Conservation (phyloP, 2,797 vertebrate species). For the Ispidina picta region DNA sequence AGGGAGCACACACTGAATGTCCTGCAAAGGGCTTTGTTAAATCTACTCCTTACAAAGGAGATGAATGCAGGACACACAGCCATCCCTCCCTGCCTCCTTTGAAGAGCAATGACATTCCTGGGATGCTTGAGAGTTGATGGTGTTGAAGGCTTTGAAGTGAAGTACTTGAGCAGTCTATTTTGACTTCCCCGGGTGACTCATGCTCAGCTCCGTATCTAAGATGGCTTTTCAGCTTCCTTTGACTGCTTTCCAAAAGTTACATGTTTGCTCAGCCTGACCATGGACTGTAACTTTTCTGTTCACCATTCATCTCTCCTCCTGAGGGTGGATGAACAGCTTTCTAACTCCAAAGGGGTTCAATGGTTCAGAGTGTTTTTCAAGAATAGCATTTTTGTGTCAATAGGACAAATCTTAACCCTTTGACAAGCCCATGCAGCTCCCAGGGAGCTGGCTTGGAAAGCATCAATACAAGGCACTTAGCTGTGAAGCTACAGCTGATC, state of each 20-base stretch:
- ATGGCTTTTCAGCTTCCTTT: slow-evolving; percentile 46
- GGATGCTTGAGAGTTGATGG: slow-evolving; percentile 38
- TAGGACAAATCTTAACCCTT: not conserved
- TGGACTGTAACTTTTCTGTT: slow-evolving; percentile 2
- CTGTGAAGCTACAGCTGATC: slow-evolving; percentile 14
- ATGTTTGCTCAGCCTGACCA: slow-evolving; percentile 37
- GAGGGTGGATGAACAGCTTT: slow-evolving; percentile 10
- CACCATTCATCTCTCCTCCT: not conserved
- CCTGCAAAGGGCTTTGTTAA: slow-evolving; percentile 9
- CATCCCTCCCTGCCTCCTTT: not conserved
- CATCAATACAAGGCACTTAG: not conserved
- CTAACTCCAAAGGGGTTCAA: slow-evolving; percentile 2
- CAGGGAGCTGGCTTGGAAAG: not conserved
- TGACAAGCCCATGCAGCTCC: not conserved
- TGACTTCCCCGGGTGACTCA: slow-evolving; percentile 52
- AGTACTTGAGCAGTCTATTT: slow-evolving; percentile 59
- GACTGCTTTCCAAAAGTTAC: slow-evolving; percentile 2
- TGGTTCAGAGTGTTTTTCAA: not conserved
- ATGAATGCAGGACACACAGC: not conserved
- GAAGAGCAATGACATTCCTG: slow-evolving; percentile 55
- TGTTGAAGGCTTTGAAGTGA: slow-evolving; percentile 63
- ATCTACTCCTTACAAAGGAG: not conserved
- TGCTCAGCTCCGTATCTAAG: slow-evolving; percentile 36
- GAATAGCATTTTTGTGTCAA: not conserved
- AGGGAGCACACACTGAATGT: not conserved